A percentile compares a stretch with the other conserved stretches of the same genome.
These are phyloP conservation scores for Erinaceus europaeus DNA, from an alignment of 2,113 vertebrate genomes.

Conservation along the genomic window DNA sequence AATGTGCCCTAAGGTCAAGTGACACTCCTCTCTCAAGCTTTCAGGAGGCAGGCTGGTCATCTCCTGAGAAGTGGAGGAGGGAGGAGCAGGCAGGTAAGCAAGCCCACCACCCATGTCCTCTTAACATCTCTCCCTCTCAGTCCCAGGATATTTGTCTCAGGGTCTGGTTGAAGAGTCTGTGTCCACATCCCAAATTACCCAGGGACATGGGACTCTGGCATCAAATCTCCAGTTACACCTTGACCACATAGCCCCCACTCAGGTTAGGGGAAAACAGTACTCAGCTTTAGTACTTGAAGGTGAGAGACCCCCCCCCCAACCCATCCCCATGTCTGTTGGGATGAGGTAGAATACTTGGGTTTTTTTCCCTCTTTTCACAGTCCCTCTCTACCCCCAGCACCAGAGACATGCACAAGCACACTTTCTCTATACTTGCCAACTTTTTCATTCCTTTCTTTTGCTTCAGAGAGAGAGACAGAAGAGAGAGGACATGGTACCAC, in stretches of 20 bases:
- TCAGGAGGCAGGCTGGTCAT: conserved; percentile 27
- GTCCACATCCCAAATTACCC: background rate
- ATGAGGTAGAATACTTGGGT: no score
- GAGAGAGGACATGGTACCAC: no score
- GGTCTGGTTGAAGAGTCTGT: background rate
- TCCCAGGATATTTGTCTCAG: background rate
- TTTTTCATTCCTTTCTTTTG: no score
- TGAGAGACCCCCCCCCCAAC: no score
- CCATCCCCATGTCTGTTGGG: background rate
- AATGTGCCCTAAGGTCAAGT: conserved; percentile 64
- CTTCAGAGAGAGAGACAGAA: no score
- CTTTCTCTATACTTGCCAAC: no score
- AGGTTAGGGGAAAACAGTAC: background rate
- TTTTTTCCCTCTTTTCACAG: no score
- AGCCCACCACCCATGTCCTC: background rate
- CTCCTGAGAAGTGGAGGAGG: background rate
- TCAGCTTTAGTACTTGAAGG: no score
- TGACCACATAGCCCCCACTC: background rate
- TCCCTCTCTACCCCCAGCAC: no score
- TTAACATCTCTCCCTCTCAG: background rate
- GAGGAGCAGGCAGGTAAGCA: background rate
- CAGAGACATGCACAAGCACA: no score
- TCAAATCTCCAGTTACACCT: background rate
- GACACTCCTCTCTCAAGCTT: conserved; percentile 21
- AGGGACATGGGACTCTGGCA: background rate